Conservation (phyloP, 2,888 invertebrate genomes). For the Eupithecia subfuscata region DNA sequence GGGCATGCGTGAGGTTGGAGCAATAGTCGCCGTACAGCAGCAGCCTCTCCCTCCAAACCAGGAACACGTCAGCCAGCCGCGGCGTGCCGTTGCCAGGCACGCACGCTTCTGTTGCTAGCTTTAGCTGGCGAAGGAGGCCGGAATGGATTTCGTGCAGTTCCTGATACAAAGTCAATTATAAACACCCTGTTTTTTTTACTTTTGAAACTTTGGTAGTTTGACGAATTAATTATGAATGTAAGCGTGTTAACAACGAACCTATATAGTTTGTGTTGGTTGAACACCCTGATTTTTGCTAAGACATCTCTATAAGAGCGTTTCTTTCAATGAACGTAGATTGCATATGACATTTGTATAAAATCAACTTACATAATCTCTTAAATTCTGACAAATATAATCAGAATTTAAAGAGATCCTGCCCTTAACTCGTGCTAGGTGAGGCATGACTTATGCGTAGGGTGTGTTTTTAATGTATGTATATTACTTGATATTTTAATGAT, state of each 20-base stretch:
- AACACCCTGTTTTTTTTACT: background rate
- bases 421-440: background rate
- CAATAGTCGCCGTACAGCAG: constrained; percentile 98
- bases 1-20: constrained; percentile 95
- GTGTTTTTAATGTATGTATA: too few relatives aligned
- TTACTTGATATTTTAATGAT: too few relatives aligned
- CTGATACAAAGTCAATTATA: constrained; percentile 72
- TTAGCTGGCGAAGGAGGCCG: constrained; percentile 91
- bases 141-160: constrained; percentile 94
- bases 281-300: too few relatives aligned
- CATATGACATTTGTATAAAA: background rate
- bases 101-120: constrained; percentile 87
- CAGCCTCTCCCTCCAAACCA: constrained; percentile 95
- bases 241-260: too few relatives aligned
- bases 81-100: constrained; percentile 78
- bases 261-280: too few relatives aligned
- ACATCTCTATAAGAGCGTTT: too few relatives aligned
- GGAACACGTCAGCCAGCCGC: constrained; percentile 91
- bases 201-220: too few relatives aligned
- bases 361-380: background rate
- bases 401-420: too few relatives aligned
- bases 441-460: background rate
- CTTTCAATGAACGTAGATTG: too few relatives aligned
- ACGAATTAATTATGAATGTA: too few relatives aligned
- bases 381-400: background rate